Base-by-base conservation (phyloP, 2,888 invertebrate species). In the Cerastis leucographa region DNA sequence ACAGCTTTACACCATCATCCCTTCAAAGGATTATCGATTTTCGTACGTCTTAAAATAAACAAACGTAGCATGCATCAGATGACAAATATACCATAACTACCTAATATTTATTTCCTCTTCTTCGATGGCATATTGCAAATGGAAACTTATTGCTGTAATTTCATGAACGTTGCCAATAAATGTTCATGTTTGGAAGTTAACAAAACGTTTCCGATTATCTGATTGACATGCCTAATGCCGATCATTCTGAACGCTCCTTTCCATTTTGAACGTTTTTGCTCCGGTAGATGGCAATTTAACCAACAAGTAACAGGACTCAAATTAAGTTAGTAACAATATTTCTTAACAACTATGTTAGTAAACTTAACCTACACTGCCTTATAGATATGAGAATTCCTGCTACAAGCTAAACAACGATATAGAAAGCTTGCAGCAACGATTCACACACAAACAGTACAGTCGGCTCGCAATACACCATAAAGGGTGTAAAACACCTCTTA, bases 131-230 rank as follows among this genome's bases (percentile, higher is more conserved):
- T 46, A 25, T 65, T 65, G 40, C 56, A 78, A 80, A 80, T 80
- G 17, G 80, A 51, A 35, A 29, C 49, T 22, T 17, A 80, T 44
- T 44, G 72, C 64, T 59, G 17, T 49, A 14, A 71, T 78, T 71
- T 71, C 6, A 65, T 59, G 49, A 78, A 56, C 80, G 54, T 56
- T 79, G 80, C 49, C 78, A 35, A 69, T 78, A 68, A 69, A 51
- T 7, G 19, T 12, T 54, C 29, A 78, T 70, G 7, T 56, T 77
- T 40, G 46, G n/a, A 65, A 49, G 40, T 64, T n/a, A 6, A 70
- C 29, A 46, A 71, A 64, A 70, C n/a, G 80, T 56, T 77, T 64
- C 7, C n/a, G 46, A 49, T 22, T 25, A 61, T 61, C 29, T 42
- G 35, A 44, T n/a, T 42, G 46, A 40, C 44, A 9, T 22, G 9